Percentiles rank a stretch among this genome's conserved stretches.
These are phyloP conservation scores for Pseudochirops cupreus DNA, from an alignment of 2,797 vertebrate genomes.

Conservation along the genomic window DNA sequence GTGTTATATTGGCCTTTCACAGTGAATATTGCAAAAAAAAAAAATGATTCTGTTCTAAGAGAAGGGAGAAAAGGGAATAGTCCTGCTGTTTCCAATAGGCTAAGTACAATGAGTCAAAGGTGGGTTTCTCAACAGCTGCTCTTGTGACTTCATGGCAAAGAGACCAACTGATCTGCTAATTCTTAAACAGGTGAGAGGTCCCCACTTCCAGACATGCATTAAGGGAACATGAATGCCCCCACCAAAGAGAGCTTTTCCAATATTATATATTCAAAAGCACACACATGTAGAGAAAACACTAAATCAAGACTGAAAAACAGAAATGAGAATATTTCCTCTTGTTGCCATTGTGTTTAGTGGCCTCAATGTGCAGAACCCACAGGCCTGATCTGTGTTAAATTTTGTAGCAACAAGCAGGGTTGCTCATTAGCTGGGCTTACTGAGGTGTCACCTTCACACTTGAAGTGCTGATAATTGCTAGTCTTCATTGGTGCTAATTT, in stretches of 20 bases:
- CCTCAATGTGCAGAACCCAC: not conserved
- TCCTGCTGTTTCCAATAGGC: slow-evolving; percentile 57
- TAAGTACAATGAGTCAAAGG: slow-evolving; percentile 53
- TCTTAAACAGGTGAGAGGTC: not conserved
- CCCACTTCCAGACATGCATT: not conserved
- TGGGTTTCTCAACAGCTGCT: slow-evolving; percentile 37
- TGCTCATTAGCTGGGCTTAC: slow-evolving; percentile 49
- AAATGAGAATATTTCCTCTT: slow-evolving; percentile 2
- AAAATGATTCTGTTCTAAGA: slow-evolving; percentile 64
- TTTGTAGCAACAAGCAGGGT: slow-evolving; percentile 40
- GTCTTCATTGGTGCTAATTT: slow-evolving; percentile 51
- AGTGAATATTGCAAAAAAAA: slow-evolving; percentile 72
- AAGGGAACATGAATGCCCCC: not conserved
- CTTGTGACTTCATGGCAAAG: not conserved
- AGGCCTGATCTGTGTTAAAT: slow-evolving; percentile 51
- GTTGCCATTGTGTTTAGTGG: not conserved
- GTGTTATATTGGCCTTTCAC: slow-evolving; percentile 80
- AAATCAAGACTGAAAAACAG: slow-evolving; percentile 28
- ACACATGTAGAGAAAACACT: not conserved
- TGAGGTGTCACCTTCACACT: slow-evolving; percentile 26
- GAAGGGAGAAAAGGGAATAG: not conserved
- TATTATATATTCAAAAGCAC: not conserved
- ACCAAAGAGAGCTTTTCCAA: not conserved
- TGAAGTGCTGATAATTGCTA: slow-evolving; percentile 42
- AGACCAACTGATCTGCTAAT: slow-evolving; percentile 48